These are phyloP conservation scores for Schrankia costaestrigalis DNA, from an alignment of 2,888 invertebrate genomes.

Conservation along the genomic window DNA sequence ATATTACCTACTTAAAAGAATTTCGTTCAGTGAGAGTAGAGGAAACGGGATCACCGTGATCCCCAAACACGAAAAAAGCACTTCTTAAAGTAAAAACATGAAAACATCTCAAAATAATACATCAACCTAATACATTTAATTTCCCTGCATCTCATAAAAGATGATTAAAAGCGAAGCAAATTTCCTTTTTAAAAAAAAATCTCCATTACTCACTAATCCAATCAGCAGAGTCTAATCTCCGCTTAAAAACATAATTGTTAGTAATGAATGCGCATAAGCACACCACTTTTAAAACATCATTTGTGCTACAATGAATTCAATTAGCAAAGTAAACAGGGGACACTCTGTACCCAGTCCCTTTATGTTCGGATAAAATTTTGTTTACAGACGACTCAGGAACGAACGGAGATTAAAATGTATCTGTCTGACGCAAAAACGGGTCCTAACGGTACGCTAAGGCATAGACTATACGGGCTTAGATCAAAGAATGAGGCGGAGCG, in stretches of 20 bases:
- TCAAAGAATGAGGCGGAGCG: too few relatives aligned
- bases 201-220: conserved; percentile 23
- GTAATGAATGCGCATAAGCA: conserved; percentile 49
- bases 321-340: conserved; percentile 70
- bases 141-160: too few relatives aligned
- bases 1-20: too few relatives aligned
- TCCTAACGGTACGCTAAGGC: not conserved
- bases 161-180: too few relatives aligned
- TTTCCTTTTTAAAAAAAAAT: too few relatives aligned
- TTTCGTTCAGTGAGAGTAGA: too few relatives aligned
- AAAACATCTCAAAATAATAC: too few relatives aligned
- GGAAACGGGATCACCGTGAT: too few relatives aligned
- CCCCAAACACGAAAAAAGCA: too few relatives aligned
- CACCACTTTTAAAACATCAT: conserved; percentile 61
- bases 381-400: conserved; percentile 45
- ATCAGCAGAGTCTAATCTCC: conserved; percentile 23
- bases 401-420: conserved; percentile 36
- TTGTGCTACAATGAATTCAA: conserved; percentile 76
- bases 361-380: conserved; percentile 45
- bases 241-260: conserved; percentile 40
- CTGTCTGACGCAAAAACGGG: conserved; percentile 14
- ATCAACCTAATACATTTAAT: too few relatives aligned
- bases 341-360: conserved; percentile 47
- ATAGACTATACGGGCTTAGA: too few relatives aligned
- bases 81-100: too few relatives aligned